phyloP scores from a whole-genome alignment of 2,113 vertebrate species.

The Macheiramphus alcinus region DNA sequence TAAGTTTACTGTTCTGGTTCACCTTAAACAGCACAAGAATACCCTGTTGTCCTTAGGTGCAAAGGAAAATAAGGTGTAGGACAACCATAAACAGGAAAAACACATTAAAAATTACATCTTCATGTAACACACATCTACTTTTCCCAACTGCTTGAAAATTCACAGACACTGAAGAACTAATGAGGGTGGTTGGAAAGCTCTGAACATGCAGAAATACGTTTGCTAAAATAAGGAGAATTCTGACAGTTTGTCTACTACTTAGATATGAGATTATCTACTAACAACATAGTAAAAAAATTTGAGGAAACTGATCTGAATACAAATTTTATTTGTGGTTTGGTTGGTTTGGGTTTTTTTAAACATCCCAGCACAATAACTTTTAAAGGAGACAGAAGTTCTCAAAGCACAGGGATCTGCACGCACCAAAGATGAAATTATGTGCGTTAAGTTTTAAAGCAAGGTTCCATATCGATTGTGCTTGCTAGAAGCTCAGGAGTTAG shows the following conservation, averaged over 20 bases:
- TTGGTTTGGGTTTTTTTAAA: background rate
- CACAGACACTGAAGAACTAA: background rate
- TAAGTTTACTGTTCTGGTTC: background rate
- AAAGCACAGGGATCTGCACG: background rate
- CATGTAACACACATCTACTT: background rate
- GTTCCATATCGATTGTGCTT: background rate
- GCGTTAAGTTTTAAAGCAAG: background rate
- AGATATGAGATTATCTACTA: background rate
- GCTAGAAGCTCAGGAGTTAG: background rate
- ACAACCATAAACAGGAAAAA: background rate
- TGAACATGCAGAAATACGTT: background rate
- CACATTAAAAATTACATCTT: background rate
- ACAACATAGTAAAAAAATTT: background rate
- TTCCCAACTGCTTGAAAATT: background rate
- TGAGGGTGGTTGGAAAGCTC: background rate
- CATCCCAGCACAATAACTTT: background rate
- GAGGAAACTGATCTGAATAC: background rate
- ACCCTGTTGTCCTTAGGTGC: background rate
- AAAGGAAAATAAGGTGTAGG: background rate
- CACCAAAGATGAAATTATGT: background rate
- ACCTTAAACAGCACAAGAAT: background rate
- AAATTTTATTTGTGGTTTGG: background rate
- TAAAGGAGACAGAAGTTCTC: background rate
- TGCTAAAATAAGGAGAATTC: background rate
- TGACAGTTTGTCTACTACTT: background rate